Base-by-base conservation (phyloP, 2,888 invertebrate genomes). In the Carterocephalus palaemon region DNA sequence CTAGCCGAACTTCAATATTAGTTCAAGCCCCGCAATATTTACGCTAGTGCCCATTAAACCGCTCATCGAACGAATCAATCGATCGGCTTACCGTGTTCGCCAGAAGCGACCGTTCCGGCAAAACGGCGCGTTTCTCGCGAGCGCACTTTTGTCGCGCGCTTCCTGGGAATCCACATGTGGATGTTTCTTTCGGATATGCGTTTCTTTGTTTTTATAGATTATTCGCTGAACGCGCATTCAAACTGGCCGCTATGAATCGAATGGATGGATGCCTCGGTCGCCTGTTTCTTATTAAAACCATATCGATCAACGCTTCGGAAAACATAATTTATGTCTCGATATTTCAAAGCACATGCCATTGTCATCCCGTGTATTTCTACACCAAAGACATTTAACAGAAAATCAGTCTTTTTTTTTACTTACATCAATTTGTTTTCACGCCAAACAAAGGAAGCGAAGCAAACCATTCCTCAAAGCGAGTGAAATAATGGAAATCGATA, bases 51-150 rank as follows among this genome's bases (percentile, higher is more conserved):
- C 26, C 22, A 13, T 29, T 31, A 23, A 5, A 41, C 19, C 24
- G 24, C 10, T 13, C 22, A 29, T 36, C 15, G 48, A 49, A 42
- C 40, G 38, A 52, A 58, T 33, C 56, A 52, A 62, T 66, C 64
- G 64, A 62, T 68, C 65, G 53, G 51, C 60, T 68, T 64, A 62
- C 70, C 52, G 60, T n/a, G n/a, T 63, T 70, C 63, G 65, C 62
- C 59, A 64, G 70, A 72, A 74, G 62, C 62, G 58, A 52, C 58
- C 59, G 54, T 52, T 60, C 59, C 60, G 52, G 46, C 42, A 43
- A 48, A 59, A 57, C 47, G 46, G 29, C 26, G 13, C 52, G 47
- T 49, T 57, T 58, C 59, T 49, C 55, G 48, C 54, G 52, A 59
- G 49, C 40, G 34, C 51, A 43, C 57, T 56, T 60, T 56, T 61